Evolutionary conservation across 2,113 vertebrate genomes (phyloP), one percentile per base, ranked within the genome.

Genomic region (Symphodus melops): DNA sequence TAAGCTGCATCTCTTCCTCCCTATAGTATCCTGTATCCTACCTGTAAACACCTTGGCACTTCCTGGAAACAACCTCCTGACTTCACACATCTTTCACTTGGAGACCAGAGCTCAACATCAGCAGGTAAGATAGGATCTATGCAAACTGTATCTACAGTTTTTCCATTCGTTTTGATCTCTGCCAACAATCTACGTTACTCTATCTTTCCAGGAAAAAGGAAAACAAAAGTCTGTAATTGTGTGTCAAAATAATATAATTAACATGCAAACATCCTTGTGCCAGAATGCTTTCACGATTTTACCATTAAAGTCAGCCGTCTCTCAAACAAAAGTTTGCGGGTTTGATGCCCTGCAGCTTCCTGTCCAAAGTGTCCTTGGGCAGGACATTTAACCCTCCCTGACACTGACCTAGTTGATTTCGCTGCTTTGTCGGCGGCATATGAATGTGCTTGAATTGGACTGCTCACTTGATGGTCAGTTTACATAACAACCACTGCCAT

Each of bases 51-150:
- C n/a, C 37, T 21, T 5, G 4, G 2, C 59, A 61, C 28, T 72
- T 61, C 82, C 78, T 78, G 65, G 48, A 70, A 81, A 70, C 60
- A 51, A 21, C 44, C 25, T 53, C 25, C 48, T 58, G 44, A 44
- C n/a, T 77, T 69, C 9, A 51, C 64, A 49, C 9, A 67, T 58
- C 28, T 64, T 61, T 60, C 21, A 56, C 54, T 42, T 73, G 54
- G 63, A 73, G 54, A 81, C 55, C 25, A 28, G 21, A 11, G 33
- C 20, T 42, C 6, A 0, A 48, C 39, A 28, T 37, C 39, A 82
- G 37, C 37, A 54, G 75, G 75, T 77, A 55, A 81, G 72, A 33
- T 21, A 0, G 72, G 16, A 5, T 33, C 28, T 2, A 33, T 33
- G 28, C 5, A 33, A 5, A 33, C 28, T 33, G 28, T 16, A 48